Evolutionary conservation across 1,140 invertebrate genomes (phyloP).

Genomic region (Chymomyza costata): DNA sequence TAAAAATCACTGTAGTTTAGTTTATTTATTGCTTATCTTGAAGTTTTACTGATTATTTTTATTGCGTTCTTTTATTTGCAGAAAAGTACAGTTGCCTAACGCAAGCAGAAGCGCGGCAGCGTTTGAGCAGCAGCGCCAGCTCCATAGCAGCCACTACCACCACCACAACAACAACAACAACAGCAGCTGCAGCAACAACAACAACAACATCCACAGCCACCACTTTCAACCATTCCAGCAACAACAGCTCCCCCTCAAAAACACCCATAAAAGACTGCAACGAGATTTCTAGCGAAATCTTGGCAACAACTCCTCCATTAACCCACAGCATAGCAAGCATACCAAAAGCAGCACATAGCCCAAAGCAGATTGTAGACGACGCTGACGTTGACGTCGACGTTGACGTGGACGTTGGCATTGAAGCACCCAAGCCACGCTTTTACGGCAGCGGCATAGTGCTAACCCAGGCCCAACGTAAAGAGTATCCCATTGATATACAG

Average conservation of each 20-base stretch:
- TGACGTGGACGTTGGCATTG: constrained; percentile 46
- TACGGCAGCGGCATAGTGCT: constrained; percentile 81
- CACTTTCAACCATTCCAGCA: too few relatives aligned
- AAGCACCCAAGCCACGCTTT: constrained; percentile 78
- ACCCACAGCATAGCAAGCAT: constrained; percentile 27
- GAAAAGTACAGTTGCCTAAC: constrained; percentile 39
- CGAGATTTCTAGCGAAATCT: constrained; percentile 34
- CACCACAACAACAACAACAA: constrained; percentile 21
- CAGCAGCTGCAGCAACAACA: constrained; percentile 3
- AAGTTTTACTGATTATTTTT: constrained; percentile 4
- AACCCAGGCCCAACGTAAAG: constrained; percentile 86
- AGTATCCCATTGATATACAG: constrained; percentile 79
- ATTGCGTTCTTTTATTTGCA: constrained; percentile 31
- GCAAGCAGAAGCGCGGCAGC: constrained; percentile 54
- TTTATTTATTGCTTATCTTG: not conserved
- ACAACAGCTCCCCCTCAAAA: too few relatives aligned
- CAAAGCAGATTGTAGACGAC: constrained; percentile 23
- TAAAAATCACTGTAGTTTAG: constrained; percentile 13
- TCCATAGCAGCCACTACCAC: constrained; percentile 17
- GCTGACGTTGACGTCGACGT: constrained; percentile 34
- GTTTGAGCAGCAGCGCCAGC: constrained; percentile 31
- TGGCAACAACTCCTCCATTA: constrained; percentile 22
- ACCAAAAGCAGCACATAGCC: constrained; percentile 50
- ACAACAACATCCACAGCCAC: constrained; percentile 36
- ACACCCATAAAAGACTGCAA: constrained; percentile 56